Evolutionary conservation across 2,888 invertebrate species (phyloP).

Genomic region (Sesamia inferens): DNA sequence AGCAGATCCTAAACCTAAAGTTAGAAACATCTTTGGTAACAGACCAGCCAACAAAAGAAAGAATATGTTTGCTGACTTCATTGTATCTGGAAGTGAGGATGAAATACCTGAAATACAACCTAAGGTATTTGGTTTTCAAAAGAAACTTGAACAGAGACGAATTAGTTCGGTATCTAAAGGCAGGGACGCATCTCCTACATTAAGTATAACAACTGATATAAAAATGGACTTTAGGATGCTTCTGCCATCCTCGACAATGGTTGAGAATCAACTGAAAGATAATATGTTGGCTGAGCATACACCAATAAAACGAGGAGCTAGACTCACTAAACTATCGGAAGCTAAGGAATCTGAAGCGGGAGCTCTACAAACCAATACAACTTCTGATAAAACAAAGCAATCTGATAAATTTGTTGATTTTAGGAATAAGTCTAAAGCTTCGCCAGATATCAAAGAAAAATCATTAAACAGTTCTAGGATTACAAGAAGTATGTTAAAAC

Average conservation of each 20-base stretch:
- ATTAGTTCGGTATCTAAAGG: slow-evolving; percentile 64
- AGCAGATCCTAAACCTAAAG: slow-evolving; percentile 68
- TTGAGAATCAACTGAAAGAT: slow-evolving; percentile 78
- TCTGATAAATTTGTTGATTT: slow-evolving; percentile 64
- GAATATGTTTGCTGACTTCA: slow-evolving; percentile 81
- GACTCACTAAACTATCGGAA: slow-evolving; percentile 73
- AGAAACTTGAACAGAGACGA: slow-evolving; percentile 62
- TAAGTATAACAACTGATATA: slow-evolving; percentile 78
- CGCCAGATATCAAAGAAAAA: slow-evolving; percentile 38
- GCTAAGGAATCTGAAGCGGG: slow-evolving; percentile 66
- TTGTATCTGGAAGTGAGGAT: slow-evolving; percentile 83
- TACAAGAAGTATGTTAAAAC: slow-evolving; percentile 55
- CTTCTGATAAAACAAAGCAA: slow-evolving; percentile 62
- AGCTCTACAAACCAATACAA: slow-evolving; percentile 47
- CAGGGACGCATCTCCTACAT: slow-evolving; percentile 72
- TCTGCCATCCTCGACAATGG: slow-evolving; percentile 86
- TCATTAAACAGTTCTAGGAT: slow-evolving; percentile 46
- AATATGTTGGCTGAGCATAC: slow-evolving; percentile 65
- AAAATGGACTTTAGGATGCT: slow-evolving; percentile 84
- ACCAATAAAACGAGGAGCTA: slow-evolving; percentile 73
- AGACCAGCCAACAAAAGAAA: slow-evolving; percentile 75
- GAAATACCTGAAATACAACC: slow-evolving; percentile 81
- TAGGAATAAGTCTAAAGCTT: slow-evolving; percentile 64
- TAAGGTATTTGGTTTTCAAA: slow-evolving; percentile 77
- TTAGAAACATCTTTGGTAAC: slow-evolving; percentile 78